Evolutionary conservation across 2,888 invertebrate genomes (phyloP).

Genomic region (Acleris literana): DNA sequence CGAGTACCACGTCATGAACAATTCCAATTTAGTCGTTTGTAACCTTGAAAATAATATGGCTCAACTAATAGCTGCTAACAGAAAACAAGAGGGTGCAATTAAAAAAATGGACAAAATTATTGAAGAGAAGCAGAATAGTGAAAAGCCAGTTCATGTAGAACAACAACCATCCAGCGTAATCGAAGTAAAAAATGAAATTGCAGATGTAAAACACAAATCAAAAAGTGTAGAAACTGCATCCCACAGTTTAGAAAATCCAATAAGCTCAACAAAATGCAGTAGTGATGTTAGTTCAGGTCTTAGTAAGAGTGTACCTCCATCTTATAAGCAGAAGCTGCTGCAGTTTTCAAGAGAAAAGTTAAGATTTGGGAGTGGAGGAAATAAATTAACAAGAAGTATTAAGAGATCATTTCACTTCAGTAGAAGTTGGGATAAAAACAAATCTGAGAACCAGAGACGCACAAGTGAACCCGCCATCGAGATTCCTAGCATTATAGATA

Average conservation of each 20-base stretch:
- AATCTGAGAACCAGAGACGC: slow-evolving; percentile 66
- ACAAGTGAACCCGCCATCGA: slow-evolving; percentile 76
- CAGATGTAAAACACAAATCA: slow-evolving; percentile 59
- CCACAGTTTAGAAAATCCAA: slow-evolving; percentile 74
- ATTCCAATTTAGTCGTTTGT: slow-evolving; percentile 77
- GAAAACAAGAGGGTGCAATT: slow-evolving; percentile 60
- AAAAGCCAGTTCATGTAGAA: slow-evolving; percentile 50
- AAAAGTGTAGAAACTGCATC: slow-evolving; percentile 74
- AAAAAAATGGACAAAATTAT: slow-evolving; percentile 77
- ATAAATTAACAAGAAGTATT: slow-evolving; percentile 75
- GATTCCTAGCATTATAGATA: slow-evolving; percentile 58
- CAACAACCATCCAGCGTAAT: slow-evolving; percentile 40
- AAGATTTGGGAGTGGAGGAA: slow-evolving; percentile 75
- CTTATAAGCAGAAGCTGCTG: slow-evolving; percentile 77
- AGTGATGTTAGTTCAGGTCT: slow-evolving; percentile 72
- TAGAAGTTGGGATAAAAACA: slow-evolving; percentile 76
- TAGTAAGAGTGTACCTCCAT: slow-evolving; percentile 80
- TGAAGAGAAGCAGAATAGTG: slow-evolving; percentile 65
- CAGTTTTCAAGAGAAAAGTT: slow-evolving; percentile 79
- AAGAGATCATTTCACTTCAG: slow-evolving; percentile 79
- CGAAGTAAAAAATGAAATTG: slow-evolving; percentile 47
- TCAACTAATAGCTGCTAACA: slow-evolving; percentile 68
- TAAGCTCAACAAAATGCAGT: slow-evolving; percentile 71
- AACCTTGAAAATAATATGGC: slow-evolving; percentile 80
- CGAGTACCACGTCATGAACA: slow-evolving; percentile 77